Evolutionary conservation across 92 coral and sea anemone species (phyloP), one percentile per base, ranked within the genome.

Genomic region (Anthopleura xanthogrammica): DNA sequence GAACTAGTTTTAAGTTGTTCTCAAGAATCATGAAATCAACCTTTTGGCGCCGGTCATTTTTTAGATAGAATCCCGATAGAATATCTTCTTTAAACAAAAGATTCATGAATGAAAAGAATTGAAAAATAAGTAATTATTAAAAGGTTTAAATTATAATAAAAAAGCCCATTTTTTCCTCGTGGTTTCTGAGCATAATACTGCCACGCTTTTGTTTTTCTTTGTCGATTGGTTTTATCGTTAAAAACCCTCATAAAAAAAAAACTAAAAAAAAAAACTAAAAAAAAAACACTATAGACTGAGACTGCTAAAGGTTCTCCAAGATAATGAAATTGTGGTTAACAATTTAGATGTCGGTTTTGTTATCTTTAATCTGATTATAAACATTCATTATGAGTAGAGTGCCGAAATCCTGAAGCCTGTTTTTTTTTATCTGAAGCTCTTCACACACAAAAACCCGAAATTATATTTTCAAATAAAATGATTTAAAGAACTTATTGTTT

Each of bases 81-180:
- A 68, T 68, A 68, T 68, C 36, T 68, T 12, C 74, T 68, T 23
- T 13, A 29, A 29, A 68, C 74, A 68, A 68, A 68, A 68, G 74
- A 22, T 42, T 24, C 5, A 68, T 68, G 74, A 68, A 54, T 54
- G 58, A 68, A 68, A 68, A 29, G 36, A 68, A n/a, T 68, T 9
- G 11, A 68, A 68, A 68, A 68, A 68, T 12, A 36, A 29, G 74
- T 29, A 23, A 29, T 68, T 23, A 68, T 29, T 9, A 12, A 62
- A 24, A 36, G 74, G 16, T 12, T 68, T 2, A 22, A n/a, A 7
- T 23, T 5, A 22, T 68, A 68, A 68, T 68, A 29, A 68, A 68
- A 29, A 68, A 29, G 19, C 74, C 36, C 7, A 10, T 23, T 36
- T 24, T 36, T 68, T 10, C 74, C 74, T 68, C 74, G 74, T 68